Percentiles rank a stretch among this genome's conserved stretches.
phyloP scores from a whole-genome alignment of 2,888 invertebrate genomes.

The Agonum fuliginosum region DNA sequence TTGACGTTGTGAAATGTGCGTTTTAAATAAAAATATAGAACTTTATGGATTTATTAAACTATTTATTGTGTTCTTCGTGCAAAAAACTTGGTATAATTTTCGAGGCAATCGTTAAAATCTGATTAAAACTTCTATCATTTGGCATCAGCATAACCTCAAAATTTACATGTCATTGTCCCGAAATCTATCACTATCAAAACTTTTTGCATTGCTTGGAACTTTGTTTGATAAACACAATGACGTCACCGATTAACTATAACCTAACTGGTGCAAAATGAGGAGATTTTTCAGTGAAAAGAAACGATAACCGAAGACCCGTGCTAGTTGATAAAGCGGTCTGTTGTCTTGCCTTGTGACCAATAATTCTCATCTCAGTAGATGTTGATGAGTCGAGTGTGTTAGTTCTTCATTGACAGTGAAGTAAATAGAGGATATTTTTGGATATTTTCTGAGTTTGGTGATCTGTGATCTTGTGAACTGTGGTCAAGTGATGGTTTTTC shows the following conservation, averaged over 20 bases:
- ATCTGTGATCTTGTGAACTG: not conserved
- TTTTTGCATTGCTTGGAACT: slow-evolving; percentile 47
- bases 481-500: slow-evolving; percentile 35
- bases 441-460: not conserved
- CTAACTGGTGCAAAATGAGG: slow-evolving; percentile 51
- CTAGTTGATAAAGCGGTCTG: slow-evolving; percentile 40
- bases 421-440: not conserved
- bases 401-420: not conserved
- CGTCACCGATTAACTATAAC: slow-evolving; percentile 45
- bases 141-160: not conserved
- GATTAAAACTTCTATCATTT: slow-evolving; percentile 12
- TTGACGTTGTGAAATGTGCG: too few species aligned
- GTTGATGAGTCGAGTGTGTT: not conserved
- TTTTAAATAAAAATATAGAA: too few species aligned
- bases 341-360: slow-evolving; percentile 36
- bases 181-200: slow-evolving; percentile 50
- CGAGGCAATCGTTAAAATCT: not conserved
- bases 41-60: too few species aligned
- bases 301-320: slow-evolving; percentile 51
- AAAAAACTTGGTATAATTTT: not conserved
- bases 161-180: slow-evolving; percentile 48
- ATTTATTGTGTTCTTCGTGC: too few species aligned
- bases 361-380: slow-evolving; percentile 1
- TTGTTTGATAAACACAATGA: slow-evolving; percentile 50
- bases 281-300: slow-evolving; percentile 40